phyloP scores from a whole-genome alignment of 2,888 invertebrate genomes.

The Lasioglossum morio region DNA sequence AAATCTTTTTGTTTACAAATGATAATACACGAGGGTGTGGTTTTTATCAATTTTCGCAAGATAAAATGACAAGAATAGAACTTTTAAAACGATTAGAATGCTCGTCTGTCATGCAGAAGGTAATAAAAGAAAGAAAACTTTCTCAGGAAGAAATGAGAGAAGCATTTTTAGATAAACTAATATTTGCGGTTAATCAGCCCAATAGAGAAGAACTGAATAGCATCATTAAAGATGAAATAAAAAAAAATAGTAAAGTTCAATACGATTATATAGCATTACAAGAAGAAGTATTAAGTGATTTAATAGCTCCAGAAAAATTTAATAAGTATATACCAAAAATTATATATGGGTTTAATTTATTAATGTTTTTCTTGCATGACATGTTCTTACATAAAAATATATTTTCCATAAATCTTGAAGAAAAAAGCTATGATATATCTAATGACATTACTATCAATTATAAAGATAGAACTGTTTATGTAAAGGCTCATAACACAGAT shows the following conservation, averaged over 20 bases:
- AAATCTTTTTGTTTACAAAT: constrained; percentile 22
- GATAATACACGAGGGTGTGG: neutral
- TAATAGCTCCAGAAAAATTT: constrained; percentile 62
- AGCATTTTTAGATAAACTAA: neutral
- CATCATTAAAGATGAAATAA: constrained; percentile 71
- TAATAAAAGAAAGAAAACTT: constrained; percentile 64
- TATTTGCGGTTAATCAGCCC: constrained; percentile 5
- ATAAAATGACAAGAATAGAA: neutral
- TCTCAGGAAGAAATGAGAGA: constrained; percentile 33
- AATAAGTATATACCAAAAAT: constrained; percentile 52
- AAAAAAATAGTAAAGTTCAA: constrained; percentile 51
- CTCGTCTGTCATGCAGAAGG: constrained; percentile 50
- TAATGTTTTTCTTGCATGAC: constrained; percentile 69
- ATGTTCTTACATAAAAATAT: constrained; percentile 69
- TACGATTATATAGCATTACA: constrained; percentile 67
- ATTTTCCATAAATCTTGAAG: constrained; percentile 62
- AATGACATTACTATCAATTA: constrained; percentile 17
- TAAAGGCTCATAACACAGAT: constrained; percentile 20
- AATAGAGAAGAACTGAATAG: constrained; percentile 12
- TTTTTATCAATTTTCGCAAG: neutral
- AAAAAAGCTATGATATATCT: neutral
- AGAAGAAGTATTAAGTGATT: constrained; percentile 62
- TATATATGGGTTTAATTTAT: constrained; percentile 57
- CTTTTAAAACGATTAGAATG: neutral
- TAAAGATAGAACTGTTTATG: constrained; percentile 27